Conservation (phyloP, 2,113 vertebrate species). For the Rhinolophus sinicus region DNA sequence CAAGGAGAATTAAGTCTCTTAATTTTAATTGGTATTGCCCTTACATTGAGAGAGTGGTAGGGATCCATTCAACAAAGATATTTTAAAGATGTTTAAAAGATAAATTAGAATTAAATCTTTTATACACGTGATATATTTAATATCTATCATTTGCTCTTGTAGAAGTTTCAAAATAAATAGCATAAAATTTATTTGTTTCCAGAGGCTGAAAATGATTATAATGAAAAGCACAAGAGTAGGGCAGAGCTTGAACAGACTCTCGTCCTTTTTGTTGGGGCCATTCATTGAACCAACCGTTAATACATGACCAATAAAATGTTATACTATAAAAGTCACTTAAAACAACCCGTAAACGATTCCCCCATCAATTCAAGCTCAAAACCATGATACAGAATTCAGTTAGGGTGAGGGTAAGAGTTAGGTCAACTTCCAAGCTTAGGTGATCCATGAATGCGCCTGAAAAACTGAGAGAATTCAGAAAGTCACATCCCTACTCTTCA, state of each 20-base stretch:
- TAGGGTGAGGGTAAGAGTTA: not conserved
- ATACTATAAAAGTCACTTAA: not conserved
- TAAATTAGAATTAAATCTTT: not conserved
- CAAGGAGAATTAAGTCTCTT: not conserved
- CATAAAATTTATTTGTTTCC: not conserved
- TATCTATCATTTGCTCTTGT: not conserved
- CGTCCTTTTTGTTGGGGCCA: not conserved
- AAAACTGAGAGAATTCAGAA: not conserved
- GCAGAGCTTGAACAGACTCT: not conserved
- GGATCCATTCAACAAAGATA: not conserved
- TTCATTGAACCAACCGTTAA: not conserved
- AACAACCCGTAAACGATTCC: not conserved
- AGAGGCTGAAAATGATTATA: not conserved
- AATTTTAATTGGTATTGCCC: not conserved
- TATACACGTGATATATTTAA: not conserved
- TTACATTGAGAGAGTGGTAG: not conserved
- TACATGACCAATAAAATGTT: not conserved
- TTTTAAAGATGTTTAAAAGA: not conserved
- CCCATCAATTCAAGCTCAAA: constrained; percentile 16
- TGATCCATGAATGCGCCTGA: not conserved
- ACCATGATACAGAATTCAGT: not conserved
- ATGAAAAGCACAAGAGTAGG: not conserved
- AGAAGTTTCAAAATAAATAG: not conserved
- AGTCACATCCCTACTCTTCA: not conserved
- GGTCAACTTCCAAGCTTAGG: not conserved